These are phyloP conservation scores for Drosophila sordidapex DNA, from an alignment of 2,888 invertebrate genomes.

Conservation along the genomic window DNA sequence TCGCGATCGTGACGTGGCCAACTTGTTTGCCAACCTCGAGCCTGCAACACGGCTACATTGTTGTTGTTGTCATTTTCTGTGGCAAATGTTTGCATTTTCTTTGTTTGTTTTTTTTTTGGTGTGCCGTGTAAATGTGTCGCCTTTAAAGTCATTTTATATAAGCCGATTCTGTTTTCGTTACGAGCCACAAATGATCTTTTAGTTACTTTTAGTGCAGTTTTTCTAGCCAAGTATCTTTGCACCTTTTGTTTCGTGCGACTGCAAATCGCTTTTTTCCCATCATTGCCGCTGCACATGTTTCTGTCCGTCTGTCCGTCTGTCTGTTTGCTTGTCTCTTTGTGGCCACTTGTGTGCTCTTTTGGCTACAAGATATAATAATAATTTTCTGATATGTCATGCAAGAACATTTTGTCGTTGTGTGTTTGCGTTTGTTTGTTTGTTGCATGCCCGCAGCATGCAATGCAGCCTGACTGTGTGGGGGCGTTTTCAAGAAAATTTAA, in stretches of 20 bases:
- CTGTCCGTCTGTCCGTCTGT: slow-evolving; percentile 4
- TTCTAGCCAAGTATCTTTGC: slow-evolving; percentile 34
- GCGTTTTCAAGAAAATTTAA: slow-evolving; percentile 47
- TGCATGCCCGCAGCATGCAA: slow-evolving; percentile 6
- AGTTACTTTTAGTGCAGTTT: slow-evolving; percentile 37
- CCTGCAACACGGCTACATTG: slow-evolving; percentile 19
- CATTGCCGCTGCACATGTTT: slow-evolving; percentile 35
- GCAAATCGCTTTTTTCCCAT: slow-evolving; percentile 59
- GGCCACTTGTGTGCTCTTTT: slow-evolving; percentile 71
- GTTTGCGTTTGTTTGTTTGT: slow-evolving; percentile 3
- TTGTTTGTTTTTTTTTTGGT: slow-evolving; percentile 60
- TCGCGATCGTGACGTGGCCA: slow-evolving; percentile 82
- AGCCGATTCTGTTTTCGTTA: slow-evolving; percentile 71
- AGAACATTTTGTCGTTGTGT: slow-evolving; percentile 53
- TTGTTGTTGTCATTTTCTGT: slow-evolving; percentile 29
- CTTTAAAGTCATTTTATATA: slow-evolving; percentile 80
- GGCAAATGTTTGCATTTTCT: slow-evolving; percentile 63
- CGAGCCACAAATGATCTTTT: slow-evolving; percentile 39
- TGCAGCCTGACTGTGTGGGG: slow-evolving; percentile 38
- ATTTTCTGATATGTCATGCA: slow-evolving; percentile 76
- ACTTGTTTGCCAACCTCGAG: slow-evolving; percentile 66
- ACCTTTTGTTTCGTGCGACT: slow-evolving; percentile 33
- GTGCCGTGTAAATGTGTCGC: slow-evolving; percentile 76
- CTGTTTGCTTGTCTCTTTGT: slow-evolving; percentile 27
- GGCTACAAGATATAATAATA: slow-evolving; percentile 73